phyloP scores from a whole-genome alignment of 2,888 invertebrate species.

The Gnatocerus cornutus region DNA sequence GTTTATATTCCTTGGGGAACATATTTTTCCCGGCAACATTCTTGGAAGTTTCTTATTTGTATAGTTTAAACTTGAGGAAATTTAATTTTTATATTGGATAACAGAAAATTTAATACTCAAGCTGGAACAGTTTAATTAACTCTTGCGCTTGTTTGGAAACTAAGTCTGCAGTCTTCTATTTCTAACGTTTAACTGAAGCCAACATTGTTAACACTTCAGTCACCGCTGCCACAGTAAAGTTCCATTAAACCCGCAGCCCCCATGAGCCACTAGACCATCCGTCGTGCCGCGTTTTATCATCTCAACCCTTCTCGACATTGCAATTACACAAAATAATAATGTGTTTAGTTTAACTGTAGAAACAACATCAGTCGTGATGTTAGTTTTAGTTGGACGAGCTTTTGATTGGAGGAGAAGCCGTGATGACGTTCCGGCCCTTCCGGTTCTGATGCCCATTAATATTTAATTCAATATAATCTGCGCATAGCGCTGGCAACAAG shows the following conservation, averaged over 20 bases:
- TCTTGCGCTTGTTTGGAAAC: too few species aligned
- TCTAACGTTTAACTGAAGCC: too few species aligned
- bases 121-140: too few species aligned
- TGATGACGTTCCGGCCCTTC: conserved; percentile 6
- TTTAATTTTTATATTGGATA: background rate
- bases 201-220: too few species aligned
- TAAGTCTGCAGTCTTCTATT: too few species aligned
- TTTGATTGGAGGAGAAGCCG: conserved; percentile 11
- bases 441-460: conserved; percentile 24
- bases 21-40: background rate
- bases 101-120: too few species aligned
- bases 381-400: conserved; percentile 22
- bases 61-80: background rate
- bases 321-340: conserved; percentile 27
- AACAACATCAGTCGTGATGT: conserved; percentile 6
- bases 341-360: conserved; percentile 13
- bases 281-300: conserved; percentile 3
- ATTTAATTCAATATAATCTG: conserved; percentile 40
- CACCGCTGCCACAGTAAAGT: background rate
- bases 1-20: background rate
- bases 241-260: background rate
- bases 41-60: background rate
- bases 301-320: conserved; percentile 7
- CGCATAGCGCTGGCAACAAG: conserved; percentile 37
- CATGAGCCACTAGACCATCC: background rate